phyloP scores from a whole-genome alignment of 2,888 invertebrate genomes.

The Sicus ferrugineus region DNA sequence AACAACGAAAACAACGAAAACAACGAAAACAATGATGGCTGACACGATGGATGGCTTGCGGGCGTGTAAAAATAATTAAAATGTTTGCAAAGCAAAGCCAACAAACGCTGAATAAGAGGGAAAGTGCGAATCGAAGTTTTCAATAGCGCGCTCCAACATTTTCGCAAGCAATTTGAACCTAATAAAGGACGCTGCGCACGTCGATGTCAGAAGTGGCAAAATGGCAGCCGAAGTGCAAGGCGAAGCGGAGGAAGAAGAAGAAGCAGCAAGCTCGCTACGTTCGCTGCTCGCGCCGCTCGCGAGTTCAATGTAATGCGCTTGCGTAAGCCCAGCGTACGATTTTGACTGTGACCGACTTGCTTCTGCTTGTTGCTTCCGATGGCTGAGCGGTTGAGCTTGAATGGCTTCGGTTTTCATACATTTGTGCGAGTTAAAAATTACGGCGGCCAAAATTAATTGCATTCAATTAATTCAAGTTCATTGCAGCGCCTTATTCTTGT shows the following conservation, averaged over 20 bases:
- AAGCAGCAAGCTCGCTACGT: conserved; percentile 15
- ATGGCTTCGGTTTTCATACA: not conserved
- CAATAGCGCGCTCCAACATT: not conserved
- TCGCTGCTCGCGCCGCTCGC: too few species aligned
- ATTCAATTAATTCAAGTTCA: too few species aligned
- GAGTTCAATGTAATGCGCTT: conserved; percentile 46
- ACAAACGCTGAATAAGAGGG: not conserved
- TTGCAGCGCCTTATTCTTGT: too few species aligned
- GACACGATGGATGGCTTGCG: not conserved
- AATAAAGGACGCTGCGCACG: not conserved
- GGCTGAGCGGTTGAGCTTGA: not conserved
- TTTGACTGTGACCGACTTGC: not conserved
- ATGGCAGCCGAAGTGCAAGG: not conserved
- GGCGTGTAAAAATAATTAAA: conserved; percentile 38
- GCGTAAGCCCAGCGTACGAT: conserved; percentile 39
- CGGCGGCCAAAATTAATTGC: not conserved
- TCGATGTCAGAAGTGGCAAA: conserved; percentile 23
- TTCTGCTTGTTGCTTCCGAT: not conserved
- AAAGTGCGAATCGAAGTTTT: not conserved
- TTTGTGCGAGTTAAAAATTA: not conserved
- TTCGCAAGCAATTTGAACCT: not conserved
- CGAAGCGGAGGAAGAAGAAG: not conserved
- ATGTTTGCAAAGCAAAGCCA: conserved; percentile 41
- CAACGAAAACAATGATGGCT: not conserved
- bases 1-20: too few species aligned